Evolutionary conservation across 2,888 invertebrate species (phyloP), one percentile per base, ranked within the genome.

Genomic region (Rhodophaea formosa): DNA sequence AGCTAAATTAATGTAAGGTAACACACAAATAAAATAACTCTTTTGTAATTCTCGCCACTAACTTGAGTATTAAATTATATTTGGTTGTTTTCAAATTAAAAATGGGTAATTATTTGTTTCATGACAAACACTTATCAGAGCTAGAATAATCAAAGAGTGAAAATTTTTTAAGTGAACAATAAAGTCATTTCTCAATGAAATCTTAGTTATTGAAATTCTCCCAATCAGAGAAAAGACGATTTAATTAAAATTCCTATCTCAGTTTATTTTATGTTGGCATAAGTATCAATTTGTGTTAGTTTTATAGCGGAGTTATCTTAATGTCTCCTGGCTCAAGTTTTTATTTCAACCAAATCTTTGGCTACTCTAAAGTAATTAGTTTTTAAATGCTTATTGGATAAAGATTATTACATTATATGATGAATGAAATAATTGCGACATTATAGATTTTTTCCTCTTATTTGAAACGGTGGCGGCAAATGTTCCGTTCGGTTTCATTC

Each of bases 251-350:
- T 35, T 32, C 14, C 5, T 17, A 43, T 16, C 15, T 5, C 30
- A 30, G 5, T 44, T 44, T 30, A 30, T 44, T 53, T 53, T 44
- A 53, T 44, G 53, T 12, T 43, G 8, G 30, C 44, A 30, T 53
- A 44, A 53, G 53, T 53, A 53, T 44, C 44, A 15, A 53, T 53
- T 53, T 53, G 44, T 53, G 53, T 53, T 53, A 53, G 15, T 43
- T 53, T 44, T 53, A 53, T 53, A 23, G 23, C 52, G 17, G 12
- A 53, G 30, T 30, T 53, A 53, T 53, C 53, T 53, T 53, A 44
- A 53, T 44, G 29, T 23, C 29, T 3, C 53, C 14, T 35, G 15
- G 51, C 35, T 17, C 16, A 17, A 35, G 15, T 51, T 49, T 49
- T 49, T 49, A 30, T 49, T 39, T 35, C 2, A 51, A 51, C 35